Base-by-base conservation (phyloP, 2,797 vertebrate species). In the Sphenodon punctatus region DNA sequence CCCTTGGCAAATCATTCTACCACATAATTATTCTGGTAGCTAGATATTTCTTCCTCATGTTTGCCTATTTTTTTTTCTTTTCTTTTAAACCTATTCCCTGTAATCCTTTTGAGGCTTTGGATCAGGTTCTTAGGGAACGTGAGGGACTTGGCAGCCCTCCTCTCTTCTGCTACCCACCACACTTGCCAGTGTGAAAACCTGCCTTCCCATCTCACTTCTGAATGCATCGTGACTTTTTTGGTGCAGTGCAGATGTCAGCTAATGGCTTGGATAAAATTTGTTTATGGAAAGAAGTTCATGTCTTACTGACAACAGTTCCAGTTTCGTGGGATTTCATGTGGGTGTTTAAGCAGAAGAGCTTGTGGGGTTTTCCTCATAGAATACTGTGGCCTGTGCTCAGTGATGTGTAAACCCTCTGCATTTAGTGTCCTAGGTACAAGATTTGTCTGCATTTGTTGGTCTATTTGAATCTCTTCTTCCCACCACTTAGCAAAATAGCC, bases 101-200 rank as follows among this genome's bases (percentile, higher is more conserved):
- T 61, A 58, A 17, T 25, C 51, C 36, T 49, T 19, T 39, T 10
- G 0, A n/a, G 42, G n/a, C 36, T 56, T 64, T 8, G 38, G 4
- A 8, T 68, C 15, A 43, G 32, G 6, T 67, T 23, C 1, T 19
- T 14, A 25, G 15, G 66, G 61, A 27, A 17, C 0, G 0, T 46
- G 53, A 34, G 3, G 13, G 6, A 34, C 43, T 38, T 1, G 65
- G 63, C 27, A 17, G 32, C 45, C 45, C 45, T 0, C 0, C 59
- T 23, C 48, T 72, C 34, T 17, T 43, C 14, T 45, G 71, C 15
- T 2, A 49, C 6, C 41, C 0, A 25, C 38, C 2, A 0, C 36
- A 7, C 72, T 51, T 7, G n/a, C n/a, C 10, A 1, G 25, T 5
- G 43, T 2, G 2, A 32, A 68, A 34, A 10, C 1, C 2, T 13